Evolutionary conservation across 2,888 invertebrate species (phyloP).

Genomic region (Euproctis similis): DNA sequence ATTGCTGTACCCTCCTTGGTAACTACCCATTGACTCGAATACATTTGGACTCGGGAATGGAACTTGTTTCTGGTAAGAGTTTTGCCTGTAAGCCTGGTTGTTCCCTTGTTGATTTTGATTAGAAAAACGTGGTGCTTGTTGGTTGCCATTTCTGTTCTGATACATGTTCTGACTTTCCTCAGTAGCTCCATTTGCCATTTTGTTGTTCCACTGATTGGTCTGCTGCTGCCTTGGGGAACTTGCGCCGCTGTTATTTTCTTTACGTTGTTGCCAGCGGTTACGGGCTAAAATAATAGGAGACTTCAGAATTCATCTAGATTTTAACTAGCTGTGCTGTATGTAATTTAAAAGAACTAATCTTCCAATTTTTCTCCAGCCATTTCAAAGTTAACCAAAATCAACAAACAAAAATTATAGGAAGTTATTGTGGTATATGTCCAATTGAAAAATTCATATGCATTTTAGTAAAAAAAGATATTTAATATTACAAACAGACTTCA

Average conservation of each 20-base stretch:
- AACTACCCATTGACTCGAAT: slow-evolving; percentile 75
- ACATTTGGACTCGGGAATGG: slow-evolving; percentile 76
- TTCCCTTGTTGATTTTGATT: slow-evolving; percentile 56
- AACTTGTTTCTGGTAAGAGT: slow-evolving; percentile 70
- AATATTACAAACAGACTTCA: no score
- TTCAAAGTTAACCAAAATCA: no score
- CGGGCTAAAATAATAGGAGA: slow-evolving; percentile 58
- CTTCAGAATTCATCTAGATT: no score
- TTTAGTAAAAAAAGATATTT: no score
- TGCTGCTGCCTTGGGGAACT: slow-evolving; percentile 70
- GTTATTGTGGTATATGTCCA: no score
- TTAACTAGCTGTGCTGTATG: no score
- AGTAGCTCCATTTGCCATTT: slow-evolving; percentile 51
- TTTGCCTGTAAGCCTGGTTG: slow-evolving; percentile 60
- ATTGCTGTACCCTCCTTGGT: slow-evolving; percentile 71
- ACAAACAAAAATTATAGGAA: no score
- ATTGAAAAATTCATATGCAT: no score
- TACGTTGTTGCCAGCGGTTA: slow-evolving; percentile 79
- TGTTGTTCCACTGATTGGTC: slow-evolving; percentile 71
- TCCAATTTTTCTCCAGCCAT: no score
- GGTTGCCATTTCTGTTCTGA: slow-evolving; percentile 50
- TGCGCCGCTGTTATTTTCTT: slow-evolving; percentile 69
- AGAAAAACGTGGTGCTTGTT: slow-evolving; percentile 70
- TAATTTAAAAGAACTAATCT: no score
- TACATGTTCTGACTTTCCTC: slow-evolving; percentile 50